Conservation (phyloP, 2,113 vertebrate genomes). For the Canis aureus region DNA sequence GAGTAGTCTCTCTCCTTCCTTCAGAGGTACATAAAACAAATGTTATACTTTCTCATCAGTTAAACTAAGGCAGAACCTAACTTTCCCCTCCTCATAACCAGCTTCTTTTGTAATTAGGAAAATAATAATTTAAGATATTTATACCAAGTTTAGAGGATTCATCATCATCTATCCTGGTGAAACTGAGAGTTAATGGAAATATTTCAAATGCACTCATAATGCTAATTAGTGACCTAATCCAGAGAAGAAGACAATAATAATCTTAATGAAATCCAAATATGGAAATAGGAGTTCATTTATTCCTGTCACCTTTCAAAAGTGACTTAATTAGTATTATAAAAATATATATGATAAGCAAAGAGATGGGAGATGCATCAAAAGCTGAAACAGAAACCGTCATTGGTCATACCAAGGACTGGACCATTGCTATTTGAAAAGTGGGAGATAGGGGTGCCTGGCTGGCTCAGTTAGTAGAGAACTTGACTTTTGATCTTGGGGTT, state of each 20-base stretch:
- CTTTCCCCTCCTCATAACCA: neutral
- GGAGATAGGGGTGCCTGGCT: neutral
- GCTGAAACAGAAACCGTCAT: neutral
- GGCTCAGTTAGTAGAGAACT: neutral
- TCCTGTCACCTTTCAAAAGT: neutral
- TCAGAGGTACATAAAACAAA: neutral
- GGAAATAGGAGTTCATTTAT: neutral
- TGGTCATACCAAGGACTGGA: neutral
- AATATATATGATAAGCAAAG: neutral
- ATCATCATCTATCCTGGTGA: neutral
- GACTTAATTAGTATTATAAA: neutral
- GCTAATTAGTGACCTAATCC: neutral
- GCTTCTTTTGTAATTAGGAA: neutral
- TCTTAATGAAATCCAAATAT: neutral
- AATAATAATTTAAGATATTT: slow-evolving; percentile 5
- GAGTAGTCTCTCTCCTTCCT: neutral
- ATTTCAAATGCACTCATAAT: neutral
- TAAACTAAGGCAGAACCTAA: neutral
- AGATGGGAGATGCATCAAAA: neutral
- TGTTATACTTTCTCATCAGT: neutral
- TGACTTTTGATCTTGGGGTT: neutral
- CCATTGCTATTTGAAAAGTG: neutral
- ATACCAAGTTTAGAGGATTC: neutral
- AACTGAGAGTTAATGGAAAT: neutral
- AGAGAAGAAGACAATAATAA: neutral